Conservation (phyloP, 2,113 vertebrate genomes). For the Morone saxatilis region DNA sequence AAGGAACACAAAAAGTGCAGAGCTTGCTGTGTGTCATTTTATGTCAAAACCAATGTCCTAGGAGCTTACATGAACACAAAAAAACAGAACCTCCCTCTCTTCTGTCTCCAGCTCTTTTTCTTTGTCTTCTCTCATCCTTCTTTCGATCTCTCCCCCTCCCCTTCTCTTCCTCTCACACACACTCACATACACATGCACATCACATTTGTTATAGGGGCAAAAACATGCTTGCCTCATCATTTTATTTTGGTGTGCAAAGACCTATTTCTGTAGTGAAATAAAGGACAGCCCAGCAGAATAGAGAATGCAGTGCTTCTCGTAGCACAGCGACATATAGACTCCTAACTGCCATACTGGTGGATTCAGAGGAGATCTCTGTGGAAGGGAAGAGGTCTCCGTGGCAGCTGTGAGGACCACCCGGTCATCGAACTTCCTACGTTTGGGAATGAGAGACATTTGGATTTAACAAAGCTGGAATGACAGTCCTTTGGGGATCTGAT, state of each 20-base stretch:
- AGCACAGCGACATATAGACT: slow-evolving; percentile 23
- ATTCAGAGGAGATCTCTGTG: slow-evolving; percentile 34
- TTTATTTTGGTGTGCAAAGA: slow-evolving; percentile 78
- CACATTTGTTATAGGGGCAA: slow-evolving; percentile 69
- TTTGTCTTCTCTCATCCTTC: slow-evolving; percentile 47
- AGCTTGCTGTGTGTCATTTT: slow-evolving; percentile 72
- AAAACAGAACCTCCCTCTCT: slow-evolving; percentile 13
- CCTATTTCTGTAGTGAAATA: slow-evolving; percentile 75
- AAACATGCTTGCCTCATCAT: slow-evolving; percentile 80
- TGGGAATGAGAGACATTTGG: slow-evolving; percentile 65
- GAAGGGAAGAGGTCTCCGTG: slow-evolving; percentile 57
- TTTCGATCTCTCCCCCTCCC: slow-evolving; percentile 4
- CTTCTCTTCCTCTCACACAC: slow-evolving; percentile 24
- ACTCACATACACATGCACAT: slow-evolving; percentile 49
- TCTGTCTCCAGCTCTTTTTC: slow-evolving; percentile 20
- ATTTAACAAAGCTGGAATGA: slow-evolving; percentile 65
- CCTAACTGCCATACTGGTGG: slow-evolving; percentile 41
- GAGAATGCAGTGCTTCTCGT: slow-evolving; percentile 53
- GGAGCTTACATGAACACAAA: slow-evolving; percentile 31
- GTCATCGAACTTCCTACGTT: slow-evolving; percentile 57
- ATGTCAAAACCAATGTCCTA: slow-evolving; percentile 58
- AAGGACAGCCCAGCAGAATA: slow-evolving; percentile 68
- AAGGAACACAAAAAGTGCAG: slow-evolving; percentile 65
- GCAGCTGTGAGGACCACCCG: slow-evolving; percentile 51
- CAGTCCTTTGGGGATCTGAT: slow-evolving; percentile 27